Percentiles rank a stretch among this genome's conserved stretches.
These are phyloP conservation scores for Tyria jacobaeae DNA, from an alignment of 2,888 invertebrate species.

Conservation along the genomic window DNA sequence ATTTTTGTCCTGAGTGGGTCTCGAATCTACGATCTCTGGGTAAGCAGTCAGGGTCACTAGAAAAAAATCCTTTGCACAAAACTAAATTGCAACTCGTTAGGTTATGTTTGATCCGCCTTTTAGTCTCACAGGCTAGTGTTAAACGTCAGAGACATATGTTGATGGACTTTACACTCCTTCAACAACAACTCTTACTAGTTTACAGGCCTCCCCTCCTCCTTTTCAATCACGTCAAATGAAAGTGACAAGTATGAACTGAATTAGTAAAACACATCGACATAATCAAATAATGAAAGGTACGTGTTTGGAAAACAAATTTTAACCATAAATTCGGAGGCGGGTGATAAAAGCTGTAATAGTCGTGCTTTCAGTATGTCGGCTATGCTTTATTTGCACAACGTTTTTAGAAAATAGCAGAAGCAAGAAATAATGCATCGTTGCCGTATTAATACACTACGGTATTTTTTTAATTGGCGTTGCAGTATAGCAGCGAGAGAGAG, in stretches of 20 bases:
- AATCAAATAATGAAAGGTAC: background rate
- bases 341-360: background rate
- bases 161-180: no score
- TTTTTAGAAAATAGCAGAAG: background rate
- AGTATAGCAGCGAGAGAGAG: conserved; percentile 51
- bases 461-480: conserved; percentile 61
- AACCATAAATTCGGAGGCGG: background rate
- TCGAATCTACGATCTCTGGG: no score
- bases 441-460: conserved; percentile 16
- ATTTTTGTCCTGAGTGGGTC: no score
- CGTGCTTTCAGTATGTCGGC: background rate
- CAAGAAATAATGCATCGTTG: background rate
- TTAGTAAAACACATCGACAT: background rate
- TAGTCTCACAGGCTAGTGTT: no score
- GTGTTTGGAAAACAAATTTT: background rate
- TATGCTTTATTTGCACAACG: background rate
- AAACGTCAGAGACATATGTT: no score
- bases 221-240: background rate
- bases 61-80: no score
- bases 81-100: no score
- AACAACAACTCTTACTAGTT: background rate
- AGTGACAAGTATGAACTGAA: background rate
- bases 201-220: background rate
- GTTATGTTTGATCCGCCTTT: no score
- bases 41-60: no score